Conservation (phyloP, 2,888 invertebrate species). For the Mythimna ferrago region DNA sequence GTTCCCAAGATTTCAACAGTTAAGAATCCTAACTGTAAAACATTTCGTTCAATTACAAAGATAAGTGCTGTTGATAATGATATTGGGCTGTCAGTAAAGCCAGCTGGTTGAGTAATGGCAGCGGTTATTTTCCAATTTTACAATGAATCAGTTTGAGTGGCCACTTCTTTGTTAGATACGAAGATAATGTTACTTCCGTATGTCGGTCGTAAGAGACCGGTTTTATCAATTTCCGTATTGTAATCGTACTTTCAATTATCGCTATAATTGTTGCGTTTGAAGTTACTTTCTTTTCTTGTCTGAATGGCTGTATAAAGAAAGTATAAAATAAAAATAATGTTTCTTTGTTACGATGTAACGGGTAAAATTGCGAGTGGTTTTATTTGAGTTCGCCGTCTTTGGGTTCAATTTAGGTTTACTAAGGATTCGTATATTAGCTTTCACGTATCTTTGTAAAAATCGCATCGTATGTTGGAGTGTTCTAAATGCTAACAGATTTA, state of each 20-base stretch:
- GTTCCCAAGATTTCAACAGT: slow-evolving; percentile 68
- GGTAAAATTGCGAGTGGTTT: slow-evolving; percentile 19
- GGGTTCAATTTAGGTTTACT: slow-evolving; percentile 33
- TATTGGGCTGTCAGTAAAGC: slow-evolving; percentile 64
- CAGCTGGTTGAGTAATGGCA: slow-evolving; percentile 57
- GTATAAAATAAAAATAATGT: slow-evolving; percentile 29
- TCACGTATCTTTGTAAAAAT: slow-evolving; percentile 32
- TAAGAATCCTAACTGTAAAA: slow-evolving; percentile 70
- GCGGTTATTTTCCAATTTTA: slow-evolving; percentile 64
- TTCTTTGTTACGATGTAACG: slow-evolving; percentile 33
- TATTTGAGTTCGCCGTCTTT: slow-evolving; percentile 39
- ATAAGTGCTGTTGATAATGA: slow-evolving; percentile 72
- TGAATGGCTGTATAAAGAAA: slow-evolving; percentile 31
- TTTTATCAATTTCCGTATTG: slow-evolving; percentile 57
- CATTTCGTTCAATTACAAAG: slow-evolving; percentile 75
- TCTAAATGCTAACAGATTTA: slow-evolving; percentile 26
- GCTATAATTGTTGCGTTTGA: slow-evolving; percentile 52
- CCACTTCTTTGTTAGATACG: slow-evolving; percentile 61
- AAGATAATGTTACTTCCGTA: slow-evolving; percentile 60
- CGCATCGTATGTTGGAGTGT: not conserved
- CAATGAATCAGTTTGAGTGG: slow-evolving; percentile 55
- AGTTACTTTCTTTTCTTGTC: slow-evolving; percentile 58
- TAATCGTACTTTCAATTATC: slow-evolving; percentile 59
- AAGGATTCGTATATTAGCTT: slow-evolving; percentile 18
- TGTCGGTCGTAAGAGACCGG: slow-evolving; percentile 40